Evolutionary conservation across 2,797 vertebrate genomes (phyloP).

Genomic region (Streptopelia turtur): DNA sequence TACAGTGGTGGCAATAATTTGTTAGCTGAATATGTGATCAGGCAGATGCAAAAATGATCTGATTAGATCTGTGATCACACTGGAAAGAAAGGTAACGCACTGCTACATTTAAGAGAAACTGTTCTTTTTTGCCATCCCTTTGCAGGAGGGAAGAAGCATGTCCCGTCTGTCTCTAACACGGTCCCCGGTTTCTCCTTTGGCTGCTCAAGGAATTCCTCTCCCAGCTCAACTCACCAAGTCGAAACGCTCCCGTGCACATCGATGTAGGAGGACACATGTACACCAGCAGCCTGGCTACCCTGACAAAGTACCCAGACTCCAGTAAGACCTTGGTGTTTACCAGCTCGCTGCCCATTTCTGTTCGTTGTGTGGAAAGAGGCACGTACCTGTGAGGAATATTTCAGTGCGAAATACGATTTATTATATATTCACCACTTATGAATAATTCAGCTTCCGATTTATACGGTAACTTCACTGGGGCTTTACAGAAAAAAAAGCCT

Average conservation of each 20-base stretch:
- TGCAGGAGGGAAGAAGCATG: constrained; percentile 99
- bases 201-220: constrained; percentile 96
- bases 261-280: constrained; percentile 99
- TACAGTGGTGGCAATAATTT: constrained; percentile 95
- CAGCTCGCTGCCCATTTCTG: background rate
- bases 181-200: constrained; percentile 98
- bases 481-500: background rate
- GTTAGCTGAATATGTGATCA: constrained; percentile 94
- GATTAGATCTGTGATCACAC: constrained; percentile 88
- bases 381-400: background rate
- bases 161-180: constrained; percentile 97
- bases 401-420: background rate
- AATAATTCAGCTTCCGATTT: constrained; percentile 55
- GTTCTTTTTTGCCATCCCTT: constrained; percentile 73
- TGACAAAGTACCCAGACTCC: constrained; percentile 98
- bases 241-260: constrained; percentile 96
- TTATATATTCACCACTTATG: constrained; percentile 50
- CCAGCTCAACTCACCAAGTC: constrained; percentile 98
- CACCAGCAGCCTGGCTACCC: constrained; percentile 97
- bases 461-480: constrained; percentile 38
- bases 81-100: constrained; percentile 72
- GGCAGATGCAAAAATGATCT: constrained; percentile 91
- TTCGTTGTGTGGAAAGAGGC: background rate
- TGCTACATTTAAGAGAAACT: constrained; percentile 71
- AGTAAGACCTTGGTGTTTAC: constrained; percentile 80